Base-by-base conservation (phyloP, 1,140 invertebrate species). In the Nasonia longicornis region DNA sequence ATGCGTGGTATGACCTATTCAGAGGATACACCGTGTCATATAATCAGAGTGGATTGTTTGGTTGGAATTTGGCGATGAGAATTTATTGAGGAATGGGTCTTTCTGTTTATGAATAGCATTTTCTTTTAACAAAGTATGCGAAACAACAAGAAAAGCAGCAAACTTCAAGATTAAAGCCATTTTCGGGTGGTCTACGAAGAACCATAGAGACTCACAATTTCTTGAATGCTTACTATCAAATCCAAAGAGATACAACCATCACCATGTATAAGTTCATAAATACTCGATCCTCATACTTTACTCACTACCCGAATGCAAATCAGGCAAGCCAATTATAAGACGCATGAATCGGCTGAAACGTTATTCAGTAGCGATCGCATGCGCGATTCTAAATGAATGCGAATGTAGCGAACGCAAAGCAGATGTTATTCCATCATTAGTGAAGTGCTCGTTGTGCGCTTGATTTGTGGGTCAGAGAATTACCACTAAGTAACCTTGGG, bases 391-490 rank as follows among this genome's bases (percentile, higher is more conserved):
- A 58, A 58, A 58, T 58, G 20, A 58, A 58, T n/a, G 20, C 52
- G 6, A 58, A 3, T 58, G n/a, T 8, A 58, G 52, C 42, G 26
- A 26, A 73, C n/a, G 42, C n/a, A 42, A n/a, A 10, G 12, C 38
- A 48, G 45, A 67, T 48, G 42, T 77, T 77, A 77, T 77, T 38
- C 6, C 22, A 22, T 66, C 38, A 77, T 77, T 26, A 11, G 10
- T 69, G 4, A 58, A 58, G 38, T 4, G 14, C 2, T 10, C 22
- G 16, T 38, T 67, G 63, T 14, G 42, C 31, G 58, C 31, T 76
- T 67, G 31, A 77, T 77, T 77, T 69, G 63, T 69, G 6, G 63
- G 35, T 67, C 75, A 67, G 31, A 77, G 75, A 66, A 77, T 67
- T 67, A 67, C 22, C n/a, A 67, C 58, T 66, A 42, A 66, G 35